Base-by-base conservation (phyloP, 2,888 invertebrate genomes). In the Hypomecis atomaria region DNA sequence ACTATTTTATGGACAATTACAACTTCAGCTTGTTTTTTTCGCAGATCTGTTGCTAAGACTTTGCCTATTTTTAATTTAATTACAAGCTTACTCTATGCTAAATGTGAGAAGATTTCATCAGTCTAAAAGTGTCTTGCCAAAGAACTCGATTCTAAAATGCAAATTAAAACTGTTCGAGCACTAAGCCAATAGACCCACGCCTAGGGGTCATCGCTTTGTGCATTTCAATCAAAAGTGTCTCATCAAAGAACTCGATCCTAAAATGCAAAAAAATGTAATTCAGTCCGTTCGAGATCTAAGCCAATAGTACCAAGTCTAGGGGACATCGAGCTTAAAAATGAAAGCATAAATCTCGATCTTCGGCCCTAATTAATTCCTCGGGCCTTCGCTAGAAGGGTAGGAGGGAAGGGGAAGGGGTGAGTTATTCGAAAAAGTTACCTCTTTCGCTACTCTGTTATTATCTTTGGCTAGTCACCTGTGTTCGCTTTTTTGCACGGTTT, bases 341-440 rank as follows among this genome's bases (percentile, higher is more conserved):
- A 84, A 88, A 87, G 89, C 89, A 90, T 92, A 92, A 92, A 92
- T 92, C 90, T 89, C 89, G 89, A 91, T 91, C 90, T 92, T 92
- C 86, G 90, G 91, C 76, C 87, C 90, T 92, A 92, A 92, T 92
- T 92, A 92, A 92, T 92, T 92, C 91, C 85, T 89, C 82, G 78
- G 85, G 86, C 86, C 85, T 86, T 84, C 83, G 87, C 85, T 84
- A 82, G 82, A 78, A 83, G 76, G 70, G 75, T 2, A 23, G 77
- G 75, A 73, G 75, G 74, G 79, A 67, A 55, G 62, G 38, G 33
- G 23, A 52, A 44, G 77, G 81, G 82, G 84, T 85, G 82, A 89
- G 82, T 86, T 88, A 88, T 88, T 83, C 77, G 86, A 85, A 87
- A 89, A 89, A 89, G 83, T 82, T 78, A 83, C 78, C 83, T 82